Conservation (phyloP, 2,113 vertebrate species). For the Amia ocellicauda region DNA sequence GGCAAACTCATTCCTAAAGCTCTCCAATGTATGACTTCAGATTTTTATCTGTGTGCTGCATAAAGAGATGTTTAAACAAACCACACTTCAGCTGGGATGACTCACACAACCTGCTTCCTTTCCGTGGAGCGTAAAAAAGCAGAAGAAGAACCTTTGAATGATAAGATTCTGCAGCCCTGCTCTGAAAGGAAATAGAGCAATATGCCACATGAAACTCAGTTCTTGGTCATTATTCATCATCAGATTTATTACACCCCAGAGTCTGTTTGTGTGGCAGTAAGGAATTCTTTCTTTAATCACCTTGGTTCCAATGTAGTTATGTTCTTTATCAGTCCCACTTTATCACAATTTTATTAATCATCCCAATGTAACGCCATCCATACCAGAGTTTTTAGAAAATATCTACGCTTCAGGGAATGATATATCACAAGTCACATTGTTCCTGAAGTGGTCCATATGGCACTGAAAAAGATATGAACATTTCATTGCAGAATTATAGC, state of each 20-base stretch:
- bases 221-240: no score
- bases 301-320: neutral
- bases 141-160: conserved; percentile 27
- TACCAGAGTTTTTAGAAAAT: neutral
- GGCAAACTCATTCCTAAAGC: conserved; percentile 1
- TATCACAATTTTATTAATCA: neutral
- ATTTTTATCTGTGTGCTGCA: conserved; percentile 14
- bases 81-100: conserved; percentile 35
- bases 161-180: conserved; percentile 29
- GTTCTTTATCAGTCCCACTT: neutral
- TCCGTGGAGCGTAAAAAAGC: conserved; percentile 43
- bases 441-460: neutral
- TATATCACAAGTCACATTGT: neutral
- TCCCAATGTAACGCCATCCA: neutral
- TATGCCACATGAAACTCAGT: no score
- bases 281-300: no score
- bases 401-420: neutral
- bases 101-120: conserved; percentile 44
- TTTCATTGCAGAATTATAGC: neutral
- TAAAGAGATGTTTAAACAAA: conserved; percentile 30
- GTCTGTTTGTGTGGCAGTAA: no score
- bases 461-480: neutral
- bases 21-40: neutral
- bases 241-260: no score
- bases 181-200: no score